A percentile compares a stretch with the other conserved stretches of the same genome.
phyloP scores from a whole-genome alignment of 2,888 invertebrate species.

The Lacanobia wlatinum region DNA sequence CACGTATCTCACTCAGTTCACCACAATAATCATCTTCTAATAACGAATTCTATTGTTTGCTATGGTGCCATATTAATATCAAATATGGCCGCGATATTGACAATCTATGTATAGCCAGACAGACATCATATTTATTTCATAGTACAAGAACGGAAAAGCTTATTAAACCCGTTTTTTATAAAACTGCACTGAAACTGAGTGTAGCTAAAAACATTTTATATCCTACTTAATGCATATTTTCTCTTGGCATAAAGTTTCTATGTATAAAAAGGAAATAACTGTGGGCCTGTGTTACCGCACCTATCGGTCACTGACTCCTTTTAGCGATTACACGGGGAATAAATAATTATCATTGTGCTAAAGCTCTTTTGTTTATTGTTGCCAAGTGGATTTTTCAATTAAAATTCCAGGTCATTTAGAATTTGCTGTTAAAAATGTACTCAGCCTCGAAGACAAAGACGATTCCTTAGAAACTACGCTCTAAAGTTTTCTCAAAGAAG shows the following conservation, averaged over 20 bases:
- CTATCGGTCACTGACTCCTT: constrained; percentile 55
- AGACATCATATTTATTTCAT: constrained; percentile 11
- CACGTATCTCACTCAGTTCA: constrained; percentile 75
- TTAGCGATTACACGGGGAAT: constrained; percentile 36
- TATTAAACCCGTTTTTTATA: background rate
- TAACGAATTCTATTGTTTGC: constrained; percentile 77
- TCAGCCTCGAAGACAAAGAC: constrained; percentile 5
- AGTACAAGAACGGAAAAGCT: background rate
- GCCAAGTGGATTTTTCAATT: background rate
- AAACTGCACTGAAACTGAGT: background rate
- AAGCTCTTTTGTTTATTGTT: constrained; percentile 14
- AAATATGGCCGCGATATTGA: constrained; percentile 19
- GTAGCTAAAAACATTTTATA: background rate
- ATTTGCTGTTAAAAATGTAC: background rate
- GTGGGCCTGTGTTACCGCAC: constrained; percentile 8
- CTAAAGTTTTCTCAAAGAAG: constrained; percentile 8
- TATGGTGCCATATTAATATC: constrained; percentile 52
- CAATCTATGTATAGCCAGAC: constrained; percentile 6
- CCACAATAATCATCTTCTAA: constrained; percentile 74
- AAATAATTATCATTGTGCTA: constrained; percentile 14
- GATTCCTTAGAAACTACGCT: constrained; percentile 20
- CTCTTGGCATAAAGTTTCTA: background rate
- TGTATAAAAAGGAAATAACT: constrained; percentile 18
- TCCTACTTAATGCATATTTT: background rate
- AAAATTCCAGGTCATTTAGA: background rate